Percentiles rank a stretch among this genome's conserved stretches.
Evolutionary conservation across 2,888 invertebrate species (phyloP).

Genomic region (Marasmarcha lunaedactyla): DNA sequence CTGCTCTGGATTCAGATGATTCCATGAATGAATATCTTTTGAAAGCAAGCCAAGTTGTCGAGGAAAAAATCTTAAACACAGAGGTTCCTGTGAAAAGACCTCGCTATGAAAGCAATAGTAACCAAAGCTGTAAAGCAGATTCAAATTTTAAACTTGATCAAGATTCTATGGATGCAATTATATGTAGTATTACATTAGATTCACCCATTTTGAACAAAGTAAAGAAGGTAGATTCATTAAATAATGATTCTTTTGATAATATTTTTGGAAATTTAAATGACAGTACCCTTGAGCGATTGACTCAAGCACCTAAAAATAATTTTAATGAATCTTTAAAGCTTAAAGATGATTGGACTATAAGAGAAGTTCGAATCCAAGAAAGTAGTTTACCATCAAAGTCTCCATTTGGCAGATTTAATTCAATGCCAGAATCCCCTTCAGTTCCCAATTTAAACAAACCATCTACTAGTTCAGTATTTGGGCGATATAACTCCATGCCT

Average conservation of each 20-base stretch:
- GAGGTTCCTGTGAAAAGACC: constrained; percentile 14
- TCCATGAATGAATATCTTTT: constrained; percentile 63
- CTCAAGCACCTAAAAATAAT: constrained; percentile 39
- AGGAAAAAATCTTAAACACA: constrained; percentile 40
- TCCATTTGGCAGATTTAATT: constrained; percentile 46
- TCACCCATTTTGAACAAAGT: constrained; percentile 34
- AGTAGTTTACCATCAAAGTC: constrained; percentile 39
- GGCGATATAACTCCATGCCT: constrained; percentile 58
- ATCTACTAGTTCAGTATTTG: constrained; percentile 53
- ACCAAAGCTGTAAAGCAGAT: constrained; percentile 14
- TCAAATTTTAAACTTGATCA: constrained; percentile 37
- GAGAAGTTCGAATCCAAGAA: constrained; percentile 35
- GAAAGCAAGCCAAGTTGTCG: constrained; percentile 58
- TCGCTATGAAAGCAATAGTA: constrained; percentile 11
- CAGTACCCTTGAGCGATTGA: constrained; percentile 47
- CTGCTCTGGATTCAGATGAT: constrained; percentile 58
- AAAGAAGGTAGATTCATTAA: constrained; percentile 36
- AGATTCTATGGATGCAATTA: constrained; percentile 51
- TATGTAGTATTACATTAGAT: constrained; percentile 44
- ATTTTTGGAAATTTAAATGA: constrained; percentile 57
- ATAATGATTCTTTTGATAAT: constrained; percentile 62
- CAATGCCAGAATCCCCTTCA: constrained; percentile 60
- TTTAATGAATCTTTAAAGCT: too few species aligned
- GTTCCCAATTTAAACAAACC: constrained; percentile 31
- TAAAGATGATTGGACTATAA: constrained; percentile 30